Evolutionary conservation across 1,140 invertebrate species (phyloP), one percentile per base, ranked within the genome.

Genomic region (Drosophila trapezifrons): DNA sequence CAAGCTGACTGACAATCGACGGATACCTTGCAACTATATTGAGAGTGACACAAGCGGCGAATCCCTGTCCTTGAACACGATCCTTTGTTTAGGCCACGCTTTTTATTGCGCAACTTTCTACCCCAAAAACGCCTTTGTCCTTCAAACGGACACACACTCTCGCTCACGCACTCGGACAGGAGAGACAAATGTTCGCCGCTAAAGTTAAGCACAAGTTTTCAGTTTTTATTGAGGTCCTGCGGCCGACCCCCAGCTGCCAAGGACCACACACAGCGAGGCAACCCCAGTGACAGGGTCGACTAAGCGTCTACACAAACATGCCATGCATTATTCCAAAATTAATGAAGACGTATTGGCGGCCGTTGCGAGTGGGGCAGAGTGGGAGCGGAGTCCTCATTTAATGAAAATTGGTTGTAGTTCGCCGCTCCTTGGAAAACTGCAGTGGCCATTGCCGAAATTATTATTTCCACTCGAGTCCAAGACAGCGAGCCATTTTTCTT

Each of bases 281-380:
- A 13, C 17, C 32, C 29, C 63, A 63, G 29, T 59, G 60, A 66
- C 60, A 70, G 65, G 42, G 66, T 71, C 67, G 74, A 70, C 73
- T 69, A 73, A 83, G 71, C 78, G 79, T 79, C 77, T 87, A 55
- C 66, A 63, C 76, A 87, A 89, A 79, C 84, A 87, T 73, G 52
- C 84, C 79, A 84, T 80, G 73, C 71, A 80, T 80, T 89, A 77
- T 80, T 84, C 83, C 76, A 62, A 78, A 80, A 78, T 62, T 80
- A 89, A 85, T 89, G 85, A 89, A 89, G 85, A 89, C 65, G 78
- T 84, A 89, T 89, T 72, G 80, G 77, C 64, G 73, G 64, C 76
- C 49, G 27, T 76, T 54, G 37, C 12, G 1, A 46, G 20, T 25
- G 46, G 45, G 47, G 32, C 42, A 35, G 37, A 32, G 40, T 40